Evolutionary conservation across 2,113 vertebrate species (phyloP).

Genomic region (Cacatua alba): DNA sequence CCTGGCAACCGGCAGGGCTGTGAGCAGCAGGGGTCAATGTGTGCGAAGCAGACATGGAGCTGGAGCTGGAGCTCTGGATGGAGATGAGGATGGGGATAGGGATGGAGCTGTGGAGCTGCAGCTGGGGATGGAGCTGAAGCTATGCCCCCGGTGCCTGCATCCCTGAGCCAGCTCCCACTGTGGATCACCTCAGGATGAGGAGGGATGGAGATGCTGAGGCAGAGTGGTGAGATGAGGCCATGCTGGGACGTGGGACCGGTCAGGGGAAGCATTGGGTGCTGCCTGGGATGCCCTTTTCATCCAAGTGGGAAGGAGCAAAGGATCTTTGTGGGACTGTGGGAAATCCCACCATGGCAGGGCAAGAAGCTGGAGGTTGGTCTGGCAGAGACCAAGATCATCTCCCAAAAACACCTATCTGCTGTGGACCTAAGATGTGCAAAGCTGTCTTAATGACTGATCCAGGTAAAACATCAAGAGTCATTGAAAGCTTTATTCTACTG

Average conservation of each 20-base stretch:
- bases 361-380: not conserved
- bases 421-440: not conserved
- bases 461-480: not conserved
- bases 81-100: too few relatives aligned
- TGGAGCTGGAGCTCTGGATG: not conserved
- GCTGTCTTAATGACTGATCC: not conserved
- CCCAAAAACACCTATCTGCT: not conserved
- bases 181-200: not conserved
- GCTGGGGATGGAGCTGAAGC: not conserved
- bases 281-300: not conserved
- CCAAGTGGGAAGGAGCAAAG: accelerated
- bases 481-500: accelerated
- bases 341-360: accelerated
- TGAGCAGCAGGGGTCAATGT: not conserved
- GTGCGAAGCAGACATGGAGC: not conserved
- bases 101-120: not conserved
- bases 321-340: not conserved
- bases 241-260: not conserved
- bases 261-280: not conserved
- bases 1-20: not conserved
- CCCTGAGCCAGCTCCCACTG: not conserved
- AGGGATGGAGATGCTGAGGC: not conserved
- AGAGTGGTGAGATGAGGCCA: accelerated
- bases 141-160: accelerated
- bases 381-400: not conserved